Evolutionary conservation across 2,888 invertebrate genomes (phyloP), one percentile per base, ranked within the genome.

Genomic region (Salticus scenicus): DNA sequence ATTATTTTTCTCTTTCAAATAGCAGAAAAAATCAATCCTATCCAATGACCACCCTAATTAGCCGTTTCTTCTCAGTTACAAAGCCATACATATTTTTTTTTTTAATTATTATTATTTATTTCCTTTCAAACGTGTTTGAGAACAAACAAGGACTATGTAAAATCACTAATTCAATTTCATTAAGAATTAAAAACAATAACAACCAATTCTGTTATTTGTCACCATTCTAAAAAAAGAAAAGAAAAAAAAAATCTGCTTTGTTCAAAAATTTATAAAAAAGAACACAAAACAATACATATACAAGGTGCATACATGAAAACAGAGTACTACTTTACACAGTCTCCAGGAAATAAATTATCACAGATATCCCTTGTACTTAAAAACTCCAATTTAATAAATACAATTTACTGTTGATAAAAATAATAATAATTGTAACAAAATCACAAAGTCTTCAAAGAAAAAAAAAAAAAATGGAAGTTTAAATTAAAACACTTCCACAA

Each of bases 181-280:
- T 27, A 63, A 20, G 27, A 1, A 63, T 1, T 7, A 0, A 63
- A 63, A 27, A n/a, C n/a, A n/a, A n/a, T n/a, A n/a, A n/a, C n/a
- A n/a, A n/a, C n/a, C n/a, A n/a, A n/a, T n/a, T n/a, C n/a, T 0
- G 51, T 20, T 20, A 51, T 2, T 12, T 14, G 14, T 63, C 63
- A 27, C 63, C 1, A 63, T 24, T 24, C n/a, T 63, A 24, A 63
- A 63, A 27, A 20, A 27, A 63, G 1, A 63, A 20, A 63, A 63
- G 31, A 37, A 41, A n/a, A n/a, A n/a, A n/a, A n/a, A n/a, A n/a
- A n/a, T n/a, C 71, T 71, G 47, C 71, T 72, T 31, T 72, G 72
- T 47, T 51, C 31, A 31, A 57, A 31, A 72, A 51, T 67, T 66
- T n/a, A 57, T n/a, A 31, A 28, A 51, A 31, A 72, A 30, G 20